Conservation (phyloP, 1,140 invertebrate species). For the Zaprionus capensis region DNA sequence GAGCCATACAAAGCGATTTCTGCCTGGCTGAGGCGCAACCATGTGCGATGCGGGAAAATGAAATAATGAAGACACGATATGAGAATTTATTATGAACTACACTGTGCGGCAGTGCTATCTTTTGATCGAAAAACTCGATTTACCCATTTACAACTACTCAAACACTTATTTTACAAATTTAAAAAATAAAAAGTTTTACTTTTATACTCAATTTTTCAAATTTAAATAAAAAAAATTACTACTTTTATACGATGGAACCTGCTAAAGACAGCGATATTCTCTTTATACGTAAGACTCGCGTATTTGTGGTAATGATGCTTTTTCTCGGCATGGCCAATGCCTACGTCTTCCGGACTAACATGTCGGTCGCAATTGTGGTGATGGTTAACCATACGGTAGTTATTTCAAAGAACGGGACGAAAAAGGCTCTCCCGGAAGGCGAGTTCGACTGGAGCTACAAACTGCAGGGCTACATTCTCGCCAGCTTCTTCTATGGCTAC, state of each 20-base stretch:
- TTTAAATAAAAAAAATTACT: background rate
- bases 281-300: slow-evolving; percentile 85
- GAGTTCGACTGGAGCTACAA: slow-evolving; percentile 89
- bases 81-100: slow-evolving; percentile 19
- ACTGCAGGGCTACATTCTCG: slow-evolving; percentile 91
- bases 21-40: slow-evolving; percentile 11
- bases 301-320: slow-evolving; percentile 93
- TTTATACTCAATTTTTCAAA: background rate
- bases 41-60: slow-evolving; percentile 17
- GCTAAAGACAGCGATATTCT: slow-evolving; percentile 3
- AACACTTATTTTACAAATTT: background rate
- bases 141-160: slow-evolving; percentile 4
- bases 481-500: slow-evolving; percentile 95
- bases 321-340: slow-evolving; percentile 96
- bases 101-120: background rate
- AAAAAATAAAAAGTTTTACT: background rate
- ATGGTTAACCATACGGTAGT: slow-evolving; percentile 94
- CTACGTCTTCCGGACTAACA: slow-evolving; percentile 96
- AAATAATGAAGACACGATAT: background rate
- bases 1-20: slow-evolving; percentile 3
- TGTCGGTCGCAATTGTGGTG: slow-evolving; percentile 98
- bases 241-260: background rate
- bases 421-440: slow-evolving; percentile 86
- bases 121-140: background rate
- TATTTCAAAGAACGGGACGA: slow-evolving; percentile 84